A percentile compares a stretch with the other conserved stretches of the same genome.
These are phyloP conservation scores for Arvicanthis niloticus DNA, from an alignment of 2,113 vertebrate species.

Conservation along the genomic window DNA sequence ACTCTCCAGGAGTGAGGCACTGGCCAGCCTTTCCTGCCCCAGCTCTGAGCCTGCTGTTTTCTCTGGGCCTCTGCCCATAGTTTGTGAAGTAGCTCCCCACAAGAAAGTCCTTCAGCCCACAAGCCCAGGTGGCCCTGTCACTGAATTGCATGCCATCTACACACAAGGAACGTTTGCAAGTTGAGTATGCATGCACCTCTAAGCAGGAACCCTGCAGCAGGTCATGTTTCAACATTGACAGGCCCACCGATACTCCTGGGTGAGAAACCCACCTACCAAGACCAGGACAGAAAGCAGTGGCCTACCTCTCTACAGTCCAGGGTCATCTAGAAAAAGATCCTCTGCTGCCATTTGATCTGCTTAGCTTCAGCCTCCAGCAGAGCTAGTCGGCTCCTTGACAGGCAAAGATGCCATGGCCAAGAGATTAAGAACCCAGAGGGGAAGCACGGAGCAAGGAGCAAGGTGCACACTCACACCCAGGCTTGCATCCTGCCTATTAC, in stretches of 20 bases:
- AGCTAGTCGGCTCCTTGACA: background rate
- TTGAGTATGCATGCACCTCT: background rate
- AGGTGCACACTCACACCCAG: accelerated
- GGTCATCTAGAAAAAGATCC: background rate
- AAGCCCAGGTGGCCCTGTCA: background rate
- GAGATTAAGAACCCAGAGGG: background rate
- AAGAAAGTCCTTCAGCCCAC: background rate
- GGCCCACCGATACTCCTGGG: background rate
- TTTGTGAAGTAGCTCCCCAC: background rate
- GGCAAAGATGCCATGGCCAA: background rate
- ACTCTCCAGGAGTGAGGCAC: background rate
- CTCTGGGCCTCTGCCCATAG: background rate
- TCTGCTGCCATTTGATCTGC: accelerated
- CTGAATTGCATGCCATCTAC: background rate
- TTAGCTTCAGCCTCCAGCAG: background rate
- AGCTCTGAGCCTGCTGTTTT: background rate
- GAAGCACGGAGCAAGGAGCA: no score
- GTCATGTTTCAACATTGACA: background rate
- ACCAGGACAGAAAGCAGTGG: background rate
- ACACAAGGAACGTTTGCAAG: background rate
- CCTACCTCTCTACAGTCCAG: background rate
- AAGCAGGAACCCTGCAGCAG: no score
- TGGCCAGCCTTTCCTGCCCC: background rate
- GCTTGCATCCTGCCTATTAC: background rate
- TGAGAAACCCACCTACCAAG: background rate